Base-by-base conservation (phyloP, 2,888 invertebrate genomes). In the Chrysotoxum bicinctum region DNA sequence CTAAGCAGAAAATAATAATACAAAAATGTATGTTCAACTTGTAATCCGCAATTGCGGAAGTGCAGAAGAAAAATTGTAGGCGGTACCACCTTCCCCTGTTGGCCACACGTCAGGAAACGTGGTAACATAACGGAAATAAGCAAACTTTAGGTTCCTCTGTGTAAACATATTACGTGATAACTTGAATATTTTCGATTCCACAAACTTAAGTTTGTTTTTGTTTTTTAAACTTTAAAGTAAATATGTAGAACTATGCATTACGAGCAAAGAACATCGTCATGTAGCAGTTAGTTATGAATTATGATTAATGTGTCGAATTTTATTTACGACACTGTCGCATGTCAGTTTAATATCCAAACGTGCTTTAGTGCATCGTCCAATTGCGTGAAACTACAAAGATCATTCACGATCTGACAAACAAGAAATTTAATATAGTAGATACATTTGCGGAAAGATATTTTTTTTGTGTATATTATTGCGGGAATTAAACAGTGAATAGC, bases 341-440 rank as follows among this genome's bases (percentile, higher is more conserved):
- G 9, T 54, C 0, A 0, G 14, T n/a, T 58, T 19, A 0, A 37
- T 7, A 21, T 21, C 1, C 58, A 58, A 9, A 23, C 19, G 19
- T 32, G 16, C 12, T 30, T 10, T 10, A 4, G 16, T 16, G 30
- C 19, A 58, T 21, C 19, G 21, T 35, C 12, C 16, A 35, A 26
- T 23, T 40, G 40, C 40, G n/a, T 26, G 40, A 69, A 43, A 43
- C 16, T 43, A 60, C 14, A 21, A 23, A 69, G 23, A 80, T 62
- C 54, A 60, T 66, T 43, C 72, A 77, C 66, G 54, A 73, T 40
- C 45, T 48, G 50, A 48, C 16, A 74, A 64, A 48, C 64, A 64
- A 60, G 64, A 52, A 52, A 70, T 84, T 79, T 70, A 66, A 75
- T 54, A 68, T 70, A 66, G 70, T 54, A 68, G 68, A 69, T 35